These are phyloP conservation scores for Lichenostomus cassidix DNA, from an alignment of 2,113 vertebrate genomes.

Conservation along the genomic window DNA sequence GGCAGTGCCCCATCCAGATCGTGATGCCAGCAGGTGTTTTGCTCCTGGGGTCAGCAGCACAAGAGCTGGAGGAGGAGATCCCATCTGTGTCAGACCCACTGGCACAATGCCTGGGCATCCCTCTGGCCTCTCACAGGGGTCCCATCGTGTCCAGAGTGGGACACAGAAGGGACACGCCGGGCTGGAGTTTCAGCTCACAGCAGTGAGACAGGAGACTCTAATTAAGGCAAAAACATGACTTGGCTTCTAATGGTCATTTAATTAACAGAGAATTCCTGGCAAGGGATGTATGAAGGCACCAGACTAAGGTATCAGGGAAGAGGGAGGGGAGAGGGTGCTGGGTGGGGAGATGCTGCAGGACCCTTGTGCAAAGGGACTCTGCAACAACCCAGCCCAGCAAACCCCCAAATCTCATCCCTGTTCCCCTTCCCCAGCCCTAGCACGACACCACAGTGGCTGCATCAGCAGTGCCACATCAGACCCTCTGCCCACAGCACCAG, in stretches of 20 bases:
- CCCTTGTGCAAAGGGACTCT: neutral
- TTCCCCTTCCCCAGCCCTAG: neutral
- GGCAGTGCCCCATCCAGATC: neutral
- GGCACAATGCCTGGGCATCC: accelerated
- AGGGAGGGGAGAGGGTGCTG: neutral
- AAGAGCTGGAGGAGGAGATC: neutral
- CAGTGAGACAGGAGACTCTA: neutral
- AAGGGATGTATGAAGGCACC: neutral
- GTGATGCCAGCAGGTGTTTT: neutral
- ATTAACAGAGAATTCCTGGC: neutral
- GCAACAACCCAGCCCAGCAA: neutral
- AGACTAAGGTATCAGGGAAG: neutral
- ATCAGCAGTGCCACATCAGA: accelerated
- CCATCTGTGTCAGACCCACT: accelerated
- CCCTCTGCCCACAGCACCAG: accelerated
- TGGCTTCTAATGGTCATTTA: constrained; percentile 36
- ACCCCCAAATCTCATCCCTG: accelerated
- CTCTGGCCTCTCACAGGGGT: accelerated
- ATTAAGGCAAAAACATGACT: constrained; percentile 13
- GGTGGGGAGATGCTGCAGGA: neutral
- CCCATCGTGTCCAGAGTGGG: accelerated
- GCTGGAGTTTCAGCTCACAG: neutral
- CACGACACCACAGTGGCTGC: neutral
- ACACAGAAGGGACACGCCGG: accelerated
- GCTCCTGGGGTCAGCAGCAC: neutral